These are phyloP conservation scores for Casuarius casuarius DNA, from an alignment of 2,113 vertebrate species.

Conservation along the genomic window DNA sequence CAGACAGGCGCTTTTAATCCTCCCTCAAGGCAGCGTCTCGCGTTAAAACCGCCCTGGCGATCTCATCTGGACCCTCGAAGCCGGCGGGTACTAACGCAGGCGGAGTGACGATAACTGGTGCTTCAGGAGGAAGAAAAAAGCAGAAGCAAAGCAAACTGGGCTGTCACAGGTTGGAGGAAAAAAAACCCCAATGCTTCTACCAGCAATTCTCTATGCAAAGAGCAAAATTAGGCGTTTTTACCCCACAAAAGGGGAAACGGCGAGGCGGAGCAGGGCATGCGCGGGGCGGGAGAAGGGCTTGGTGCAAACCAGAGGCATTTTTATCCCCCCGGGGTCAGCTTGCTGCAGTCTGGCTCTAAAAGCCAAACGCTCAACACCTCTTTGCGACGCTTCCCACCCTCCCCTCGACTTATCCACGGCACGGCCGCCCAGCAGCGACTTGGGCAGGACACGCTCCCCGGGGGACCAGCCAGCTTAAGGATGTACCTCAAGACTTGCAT, in stretches of 20 bases:
- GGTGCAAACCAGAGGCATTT: background rate
- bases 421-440: too few species aligned
- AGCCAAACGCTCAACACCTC: background rate
- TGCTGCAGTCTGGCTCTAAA: background rate
- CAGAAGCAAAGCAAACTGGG: background rate
- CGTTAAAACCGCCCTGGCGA: too few species aligned
- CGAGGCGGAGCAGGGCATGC: too few species aligned
- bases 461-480: too few species aligned
- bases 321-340: background rate
- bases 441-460: too few species aligned
- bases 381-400: background rate
- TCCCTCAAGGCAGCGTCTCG: too few species aligned
- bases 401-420: accelerated
- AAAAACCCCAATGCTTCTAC: background rate
- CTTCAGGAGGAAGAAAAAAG: background rate
- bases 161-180: background rate
- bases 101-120: background rate
- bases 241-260: background rate
- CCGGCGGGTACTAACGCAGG: background rate
- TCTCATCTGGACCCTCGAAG: too few species aligned
- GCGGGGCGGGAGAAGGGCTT: background rate
- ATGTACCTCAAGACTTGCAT: too few species aligned
- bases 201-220: background rate
- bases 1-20: too few species aligned
- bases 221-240: background rate